A percentile compares a stretch with the other conserved stretches of the same genome.
Conservation (phyloP, 2,113 vertebrate genomes). For the Dendrocopos noguchii region DNA sequence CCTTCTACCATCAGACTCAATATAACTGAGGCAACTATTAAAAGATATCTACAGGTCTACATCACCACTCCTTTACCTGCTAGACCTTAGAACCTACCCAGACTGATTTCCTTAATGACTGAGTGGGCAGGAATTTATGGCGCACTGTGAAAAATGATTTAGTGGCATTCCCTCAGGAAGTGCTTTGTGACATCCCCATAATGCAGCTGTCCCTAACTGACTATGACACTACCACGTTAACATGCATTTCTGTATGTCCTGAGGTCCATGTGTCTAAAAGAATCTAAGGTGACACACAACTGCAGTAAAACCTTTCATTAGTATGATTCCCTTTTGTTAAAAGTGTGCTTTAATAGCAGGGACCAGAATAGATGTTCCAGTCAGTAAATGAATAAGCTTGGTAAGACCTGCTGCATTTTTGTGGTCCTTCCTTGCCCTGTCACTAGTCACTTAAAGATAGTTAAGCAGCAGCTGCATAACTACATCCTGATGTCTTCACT, state of each 20-base stretch:
- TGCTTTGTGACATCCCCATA: neutral
- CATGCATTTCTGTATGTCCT: neutral
- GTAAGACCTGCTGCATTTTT: neutral
- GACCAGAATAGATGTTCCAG: slow-evolving; percentile 16
- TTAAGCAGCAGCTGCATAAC: neutral
- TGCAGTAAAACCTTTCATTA: neutral
- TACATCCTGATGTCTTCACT: neutral
- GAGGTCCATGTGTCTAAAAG: neutral
- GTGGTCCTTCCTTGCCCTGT: neutral
- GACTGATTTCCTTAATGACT: neutral
- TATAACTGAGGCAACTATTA: neutral
- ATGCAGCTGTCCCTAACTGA: neutral
- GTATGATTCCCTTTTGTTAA: neutral
- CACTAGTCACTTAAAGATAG: neutral
- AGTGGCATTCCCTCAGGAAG: neutral
- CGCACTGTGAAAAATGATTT: neutral
- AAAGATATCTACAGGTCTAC: neutral
- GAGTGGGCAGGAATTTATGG: neutral
- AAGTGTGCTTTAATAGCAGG: neutral
- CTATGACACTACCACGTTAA: neutral
- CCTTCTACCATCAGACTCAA: neutral
- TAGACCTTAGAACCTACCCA: neutral
- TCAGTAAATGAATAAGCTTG: neutral
- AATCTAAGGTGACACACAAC: neutral
- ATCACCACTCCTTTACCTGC: neutral